Conservation (phyloP, 2,888 invertebrate genomes). For the Gerosis bhagava region DNA sequence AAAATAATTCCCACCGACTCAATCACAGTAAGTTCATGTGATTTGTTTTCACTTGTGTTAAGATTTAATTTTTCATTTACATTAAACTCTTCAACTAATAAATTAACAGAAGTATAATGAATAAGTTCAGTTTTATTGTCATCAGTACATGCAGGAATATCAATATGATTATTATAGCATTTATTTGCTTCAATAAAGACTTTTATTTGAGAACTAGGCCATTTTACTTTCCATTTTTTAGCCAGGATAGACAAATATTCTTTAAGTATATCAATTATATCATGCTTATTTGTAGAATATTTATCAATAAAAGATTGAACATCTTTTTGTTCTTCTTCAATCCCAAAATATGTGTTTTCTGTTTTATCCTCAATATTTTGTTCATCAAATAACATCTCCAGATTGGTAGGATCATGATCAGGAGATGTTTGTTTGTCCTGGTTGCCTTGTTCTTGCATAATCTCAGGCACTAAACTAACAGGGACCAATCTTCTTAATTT, state of each 20-base stretch:
- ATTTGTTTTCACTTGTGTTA: constrained; percentile 41
- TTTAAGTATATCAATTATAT: constrained; percentile 83
- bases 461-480: constrained; percentile 73
- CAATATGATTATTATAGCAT: constrained; percentile 73
- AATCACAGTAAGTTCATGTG: constrained; percentile 55
- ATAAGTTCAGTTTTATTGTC: constrained; percentile 57
- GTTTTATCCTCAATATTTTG: constrained; percentile 41
- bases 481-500: constrained; percentile 86
- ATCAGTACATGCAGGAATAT: constrained; percentile 62
- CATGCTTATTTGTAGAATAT: constrained; percentile 79
- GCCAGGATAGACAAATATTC: constrained; percentile 82
- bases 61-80: constrained; percentile 60
- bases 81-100: constrained; percentile 65
- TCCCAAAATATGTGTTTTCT: constrained; percentile 83
- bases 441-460: constrained; percentile 61
- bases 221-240: constrained; percentile 83
- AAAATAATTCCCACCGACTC: constrained; percentile 64
- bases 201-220: constrained; percentile 83
- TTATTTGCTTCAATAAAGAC: constrained; percentile 84
- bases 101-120: constrained; percentile 60
- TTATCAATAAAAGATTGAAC: constrained; percentile 84
- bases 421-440: constrained; percentile 80
- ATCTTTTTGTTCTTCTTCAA: constrained; percentile 84
- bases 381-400: constrained; percentile 83
- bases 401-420: constrained; percentile 83